Conservation (phyloP, 2,888 invertebrate species). For the Parapristionchus giblindavisi region DNA sequence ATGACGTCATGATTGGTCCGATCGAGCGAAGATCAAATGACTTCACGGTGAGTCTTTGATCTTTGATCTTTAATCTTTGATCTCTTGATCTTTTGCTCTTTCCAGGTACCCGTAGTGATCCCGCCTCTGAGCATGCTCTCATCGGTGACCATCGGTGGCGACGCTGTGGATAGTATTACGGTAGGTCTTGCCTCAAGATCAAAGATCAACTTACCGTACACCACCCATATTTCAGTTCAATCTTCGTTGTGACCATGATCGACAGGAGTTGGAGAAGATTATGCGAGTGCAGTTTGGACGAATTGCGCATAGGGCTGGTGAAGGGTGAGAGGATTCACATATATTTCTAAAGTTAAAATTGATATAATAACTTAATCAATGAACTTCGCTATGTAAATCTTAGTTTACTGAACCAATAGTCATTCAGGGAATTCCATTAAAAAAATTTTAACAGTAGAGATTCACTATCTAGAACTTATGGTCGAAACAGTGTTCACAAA, state of each 20-base stretch:
- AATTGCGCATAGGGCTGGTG: background rate
- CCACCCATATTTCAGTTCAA: conserved; percentile 12
- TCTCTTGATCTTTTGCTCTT: background rate
- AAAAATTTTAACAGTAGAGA: too few species aligned
- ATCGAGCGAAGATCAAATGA: background rate
- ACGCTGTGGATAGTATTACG: conserved; percentile 10
- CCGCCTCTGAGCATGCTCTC: conserved; percentile 33
- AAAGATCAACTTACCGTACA: too few species aligned
- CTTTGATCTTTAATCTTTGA: conserved; percentile 1
- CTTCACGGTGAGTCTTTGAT: background rate
- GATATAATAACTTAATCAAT: background rate
- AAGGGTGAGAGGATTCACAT: background rate
- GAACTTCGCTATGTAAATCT: too few species aligned
- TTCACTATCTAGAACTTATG: too few species aligned
- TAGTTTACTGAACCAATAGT: too few species aligned
- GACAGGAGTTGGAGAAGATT: conserved; percentile 16
- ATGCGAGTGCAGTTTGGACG: conserved; percentile 18
- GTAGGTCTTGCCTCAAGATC: too few species aligned
- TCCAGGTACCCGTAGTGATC: conserved; percentile 18
- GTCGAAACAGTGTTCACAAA: too few species aligned
- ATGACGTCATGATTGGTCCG: background rate
- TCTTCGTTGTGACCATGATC: background rate
- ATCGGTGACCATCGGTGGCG: conserved; percentile 19
- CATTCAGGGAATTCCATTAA: too few species aligned
- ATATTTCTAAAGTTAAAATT: background rate